Evolutionary conservation across 2,888 invertebrate genomes (phyloP).

Genomic region (Marronus borbonicus): DNA sequence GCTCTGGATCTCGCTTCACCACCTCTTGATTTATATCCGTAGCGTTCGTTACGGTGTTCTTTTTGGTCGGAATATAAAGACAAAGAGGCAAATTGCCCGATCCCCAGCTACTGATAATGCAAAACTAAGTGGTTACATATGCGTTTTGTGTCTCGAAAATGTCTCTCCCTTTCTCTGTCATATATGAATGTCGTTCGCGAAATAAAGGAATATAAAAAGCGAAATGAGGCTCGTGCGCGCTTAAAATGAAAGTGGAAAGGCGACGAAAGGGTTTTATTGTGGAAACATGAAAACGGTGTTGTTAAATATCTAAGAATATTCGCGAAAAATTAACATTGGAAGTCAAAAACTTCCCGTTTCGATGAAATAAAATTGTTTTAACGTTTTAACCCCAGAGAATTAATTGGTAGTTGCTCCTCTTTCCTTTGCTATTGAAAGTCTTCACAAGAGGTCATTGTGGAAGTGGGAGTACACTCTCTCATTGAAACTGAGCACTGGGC

Average conservation of each 20-base stretch:
- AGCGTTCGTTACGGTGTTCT: slow-evolving; percentile 62
- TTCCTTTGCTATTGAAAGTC: too few relatives aligned
- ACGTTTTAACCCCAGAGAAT: too few relatives aligned
- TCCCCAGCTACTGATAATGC: slow-evolving; percentile 45
- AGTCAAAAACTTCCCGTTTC: too few relatives aligned
- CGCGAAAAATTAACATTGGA: too few relatives aligned
- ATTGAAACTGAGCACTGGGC: background rate
- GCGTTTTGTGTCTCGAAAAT: slow-evolving; percentile 17
- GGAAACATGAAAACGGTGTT: background rate
- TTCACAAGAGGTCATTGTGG: background rate
- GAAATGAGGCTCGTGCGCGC: background rate
- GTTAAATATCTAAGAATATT: background rate
- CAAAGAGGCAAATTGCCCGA: slow-evolving; percentile 61
- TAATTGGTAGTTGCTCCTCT: too few relatives aligned
- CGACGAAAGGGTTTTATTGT: slow-evolving; percentile 3
- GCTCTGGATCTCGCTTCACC: slow-evolving; percentile 54
- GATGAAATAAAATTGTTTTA: too few relatives aligned
- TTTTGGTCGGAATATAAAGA: slow-evolving; percentile 60
- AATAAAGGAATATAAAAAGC: background rate
- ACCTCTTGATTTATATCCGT: slow-evolving; percentile 61
- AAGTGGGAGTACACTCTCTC: background rate
- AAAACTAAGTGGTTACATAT: slow-evolving; percentile 24
- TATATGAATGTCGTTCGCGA: background rate
- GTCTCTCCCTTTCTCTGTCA: slow-evolving; percentile 1
- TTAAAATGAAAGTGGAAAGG: background rate